phyloP scores from a whole-genome alignment of 2,888 invertebrate genomes.

The Rhagium mordax region DNA sequence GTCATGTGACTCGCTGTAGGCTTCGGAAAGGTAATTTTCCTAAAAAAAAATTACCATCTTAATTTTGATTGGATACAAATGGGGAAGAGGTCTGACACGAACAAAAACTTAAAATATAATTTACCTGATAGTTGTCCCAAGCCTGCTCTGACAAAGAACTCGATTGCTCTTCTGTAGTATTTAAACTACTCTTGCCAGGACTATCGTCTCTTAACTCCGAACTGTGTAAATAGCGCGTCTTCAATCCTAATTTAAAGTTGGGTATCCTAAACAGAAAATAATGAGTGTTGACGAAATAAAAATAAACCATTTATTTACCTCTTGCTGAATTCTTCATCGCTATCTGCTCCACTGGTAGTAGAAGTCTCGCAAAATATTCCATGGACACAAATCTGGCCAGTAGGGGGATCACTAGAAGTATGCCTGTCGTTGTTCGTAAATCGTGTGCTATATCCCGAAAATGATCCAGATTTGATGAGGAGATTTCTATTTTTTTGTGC shows the following conservation, averaged over 20 bases:
- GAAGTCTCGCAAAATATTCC: constrained; percentile 73
- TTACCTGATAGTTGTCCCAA: constrained; percentile 95
- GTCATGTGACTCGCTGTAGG: constrained; percentile 90
- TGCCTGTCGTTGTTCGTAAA: constrained; percentile 68
- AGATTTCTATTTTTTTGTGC: constrained; percentile 51
- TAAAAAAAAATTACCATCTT: constrained; percentile 67
- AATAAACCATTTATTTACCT: constrained; percentile 55
- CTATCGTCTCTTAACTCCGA: constrained; percentile 66
- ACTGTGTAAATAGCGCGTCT: constrained; percentile 63
- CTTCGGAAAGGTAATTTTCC: constrained; percentile 94
- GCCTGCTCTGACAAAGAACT: constrained; percentile 93
- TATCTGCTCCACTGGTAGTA: constrained; percentile 78
- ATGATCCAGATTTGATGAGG: constrained; percentile 82
- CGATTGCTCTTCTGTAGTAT: constrained; percentile 81
- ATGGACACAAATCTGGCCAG: constrained; percentile 58
- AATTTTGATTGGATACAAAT: too few relatives aligned
- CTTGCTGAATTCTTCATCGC: constrained; percentile 74
- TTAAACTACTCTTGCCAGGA: constrained; percentile 73
- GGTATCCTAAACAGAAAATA: constrained; percentile 69
- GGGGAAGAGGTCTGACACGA: too few relatives aligned
- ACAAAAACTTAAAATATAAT: neutral
- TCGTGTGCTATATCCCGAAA: constrained; percentile 76
- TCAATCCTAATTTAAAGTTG: constrained; percentile 78
- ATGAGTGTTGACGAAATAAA: too few relatives aligned
- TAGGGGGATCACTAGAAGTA: constrained; percentile 78